Evolutionary conservation across 2,797 vertebrate genomes (phyloP).

Genomic region (Phaenicophaeus curvirostris): DNA sequence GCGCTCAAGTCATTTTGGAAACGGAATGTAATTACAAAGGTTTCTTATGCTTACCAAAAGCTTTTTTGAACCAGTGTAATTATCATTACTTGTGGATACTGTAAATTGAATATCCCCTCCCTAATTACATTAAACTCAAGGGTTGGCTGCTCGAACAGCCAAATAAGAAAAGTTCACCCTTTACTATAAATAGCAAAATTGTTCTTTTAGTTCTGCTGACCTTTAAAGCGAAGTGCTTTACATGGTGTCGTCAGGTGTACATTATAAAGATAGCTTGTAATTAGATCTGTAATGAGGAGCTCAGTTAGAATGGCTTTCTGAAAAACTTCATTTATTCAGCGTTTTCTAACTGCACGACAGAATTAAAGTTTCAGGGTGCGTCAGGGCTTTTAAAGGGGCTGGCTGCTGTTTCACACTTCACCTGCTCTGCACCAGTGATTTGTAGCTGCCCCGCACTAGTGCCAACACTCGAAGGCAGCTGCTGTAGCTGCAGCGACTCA

Average conservation of each 20-base stretch:
- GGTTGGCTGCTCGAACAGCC: slow-evolving; percentile 80
- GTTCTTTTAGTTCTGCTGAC: slow-evolving; percentile 79
- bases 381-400: slow-evolving; percentile 43
- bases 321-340: slow-evolving; percentile 77
- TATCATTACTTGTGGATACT: slow-evolving; percentile 86
- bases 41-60: slow-evolving; percentile 85
- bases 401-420: neutral
- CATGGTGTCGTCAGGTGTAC: slow-evolving; percentile 76
- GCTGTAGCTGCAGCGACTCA: slow-evolving; percentile 33
- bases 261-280: slow-evolving; percentile 78
- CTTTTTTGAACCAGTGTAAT: slow-evolving; percentile 84
- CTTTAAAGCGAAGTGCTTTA: slow-evolving; percentile 76
- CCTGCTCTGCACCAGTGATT: slow-evolving; percentile 15
- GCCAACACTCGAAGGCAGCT: slow-evolving; percentile 35
- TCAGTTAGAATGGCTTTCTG: slow-evolving; percentile 76
- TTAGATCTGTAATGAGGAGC: slow-evolving; percentile 82
- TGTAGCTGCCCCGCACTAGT: slow-evolving; percentile 46
- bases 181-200: slow-evolving; percentile 80
- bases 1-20: slow-evolving; percentile 78
- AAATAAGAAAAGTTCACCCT: slow-evolving; percentile 81
- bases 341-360: slow-evolving; percentile 56
- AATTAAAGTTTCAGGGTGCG: slow-evolving; percentile 67
- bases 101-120: slow-evolving; percentile 86
- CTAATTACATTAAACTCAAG: slow-evolving; percentile 84
- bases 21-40: slow-evolving; percentile 83